phyloP scores from a whole-genome alignment of 2,113 vertebrate species.

The Semicossyphus pulcher region DNA sequence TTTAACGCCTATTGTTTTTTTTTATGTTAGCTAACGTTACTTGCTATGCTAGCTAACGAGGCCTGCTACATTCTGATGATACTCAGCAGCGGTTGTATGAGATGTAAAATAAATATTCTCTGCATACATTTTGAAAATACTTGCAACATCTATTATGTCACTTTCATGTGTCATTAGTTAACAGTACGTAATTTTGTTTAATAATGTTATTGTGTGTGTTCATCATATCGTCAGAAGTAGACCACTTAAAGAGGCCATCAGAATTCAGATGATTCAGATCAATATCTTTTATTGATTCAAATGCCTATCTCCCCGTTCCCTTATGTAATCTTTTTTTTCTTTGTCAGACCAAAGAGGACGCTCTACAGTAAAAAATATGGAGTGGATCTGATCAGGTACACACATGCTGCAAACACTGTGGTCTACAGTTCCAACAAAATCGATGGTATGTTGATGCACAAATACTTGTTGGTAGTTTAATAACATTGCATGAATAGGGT shows the following conservation, averaged over 20 bases:
- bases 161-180: background rate
- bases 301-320: background rate
- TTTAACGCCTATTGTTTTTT: conserved; percentile 7
- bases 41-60: conserved; percentile 59
- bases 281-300: background rate
- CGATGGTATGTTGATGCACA: conserved; percentile 88
- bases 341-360: conserved; percentile 93
- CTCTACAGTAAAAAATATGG: conserved; percentile 99
- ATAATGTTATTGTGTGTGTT: background rate
- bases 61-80: conserved; percentile 65
- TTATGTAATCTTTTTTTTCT: background rate
- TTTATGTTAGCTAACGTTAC: conserved; percentile 29
- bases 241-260: no score
- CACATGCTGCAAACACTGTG: conserved; percentile 98
- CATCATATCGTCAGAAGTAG: background rate
- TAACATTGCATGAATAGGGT: background rate
- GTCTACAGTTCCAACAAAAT: conserved; percentile 99
- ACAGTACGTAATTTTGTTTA: no score
- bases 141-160: no score
- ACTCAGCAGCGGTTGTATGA: background rate
- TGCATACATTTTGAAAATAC: no score
- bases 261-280: no score
- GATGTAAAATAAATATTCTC: background rate
- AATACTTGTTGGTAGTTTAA: background rate
- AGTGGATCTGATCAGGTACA: conserved; percentile 98